These are phyloP conservation scores for Drosophila parthenogenetica DNA, from an alignment of 2,888 invertebrate species.

Conservation along the genomic window DNA sequence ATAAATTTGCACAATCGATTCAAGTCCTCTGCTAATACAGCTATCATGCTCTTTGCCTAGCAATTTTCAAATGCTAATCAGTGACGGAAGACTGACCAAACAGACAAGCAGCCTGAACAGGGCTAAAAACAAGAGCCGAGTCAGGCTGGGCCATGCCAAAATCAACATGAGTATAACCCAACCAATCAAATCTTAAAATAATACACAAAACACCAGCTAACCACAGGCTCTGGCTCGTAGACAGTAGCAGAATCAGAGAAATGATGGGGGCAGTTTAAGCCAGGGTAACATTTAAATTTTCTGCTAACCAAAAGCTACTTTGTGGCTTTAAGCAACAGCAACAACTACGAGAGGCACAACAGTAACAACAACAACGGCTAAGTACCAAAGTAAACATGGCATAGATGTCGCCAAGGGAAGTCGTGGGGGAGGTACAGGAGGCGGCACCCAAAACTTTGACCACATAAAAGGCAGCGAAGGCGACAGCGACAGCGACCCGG, in stretches of 20 bases:
- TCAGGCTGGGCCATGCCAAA: constrained; percentile 12
- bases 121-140: constrained; percentile 18
- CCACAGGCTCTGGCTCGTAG: constrained; percentile 35
- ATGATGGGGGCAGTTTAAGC: constrained; percentile 34
- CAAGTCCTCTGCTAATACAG: neutral
- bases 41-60: constrained; percentile 14
- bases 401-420: constrained; percentile 67
- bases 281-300: constrained; percentile 72
- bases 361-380: constrained; percentile 58
- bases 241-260: neutral
- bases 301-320: constrained; percentile 77
- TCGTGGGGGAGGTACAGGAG: neutral
- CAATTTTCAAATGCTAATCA: constrained; percentile 41
- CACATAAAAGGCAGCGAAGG: constrained; percentile 61
- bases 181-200: constrained; percentile 73
- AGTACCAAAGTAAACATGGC: constrained; percentile 79
- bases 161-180: constrained; percentile 51
- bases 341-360: constrained; percentile 13
- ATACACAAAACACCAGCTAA: constrained; percentile 65
- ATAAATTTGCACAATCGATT: constrained; percentile 8
- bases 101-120: constrained; percentile 24
- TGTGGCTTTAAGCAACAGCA: constrained; percentile 78
- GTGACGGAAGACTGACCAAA: constrained; percentile 31
- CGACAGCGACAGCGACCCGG: constrained; percentile 37
- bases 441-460: constrained; percentile 61